Conservation (phyloP, 2,797 vertebrate species). For the Alectoris magna region DNA sequence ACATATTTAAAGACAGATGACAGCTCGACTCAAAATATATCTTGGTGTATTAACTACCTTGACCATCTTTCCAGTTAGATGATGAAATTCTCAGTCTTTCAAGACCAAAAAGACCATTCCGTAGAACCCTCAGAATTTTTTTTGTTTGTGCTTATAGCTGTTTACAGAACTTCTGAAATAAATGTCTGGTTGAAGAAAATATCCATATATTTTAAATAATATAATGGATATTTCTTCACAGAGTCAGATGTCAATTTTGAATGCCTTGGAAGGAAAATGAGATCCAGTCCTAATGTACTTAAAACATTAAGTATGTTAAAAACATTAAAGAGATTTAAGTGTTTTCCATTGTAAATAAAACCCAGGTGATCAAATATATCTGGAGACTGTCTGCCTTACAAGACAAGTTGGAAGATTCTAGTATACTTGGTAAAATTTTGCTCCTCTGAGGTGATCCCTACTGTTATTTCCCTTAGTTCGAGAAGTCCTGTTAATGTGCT, state of each 20-base stretch:
- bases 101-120: not conserved
- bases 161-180: not conserved
- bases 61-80: not conserved
- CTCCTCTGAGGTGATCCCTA: not conserved
- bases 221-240: not conserved
- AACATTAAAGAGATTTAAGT: not conserved
- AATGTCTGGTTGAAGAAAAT: not conserved
- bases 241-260: not conserved
- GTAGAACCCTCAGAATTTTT: not conserved
- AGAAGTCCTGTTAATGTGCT: not conserved
- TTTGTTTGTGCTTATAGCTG: not conserved
- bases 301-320: not conserved
- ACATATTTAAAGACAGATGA: not conserved
- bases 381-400: fast-evolving
- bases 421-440: not conserved
- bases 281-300: not conserved
- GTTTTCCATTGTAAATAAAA: not conserved
- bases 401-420: not conserved
- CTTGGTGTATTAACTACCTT: not conserved
- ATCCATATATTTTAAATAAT: not conserved
- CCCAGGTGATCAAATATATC: not conserved
- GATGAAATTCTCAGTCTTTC: not conserved
- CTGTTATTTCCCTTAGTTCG: not conserved
- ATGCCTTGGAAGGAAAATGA: not conserved
- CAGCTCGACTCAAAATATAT: not conserved